Percentiles rank a stretch among this genome's conserved stretches.
Conservation (phyloP, 2,797 vertebrate species). For the Decapterus maruadsi region DNA sequence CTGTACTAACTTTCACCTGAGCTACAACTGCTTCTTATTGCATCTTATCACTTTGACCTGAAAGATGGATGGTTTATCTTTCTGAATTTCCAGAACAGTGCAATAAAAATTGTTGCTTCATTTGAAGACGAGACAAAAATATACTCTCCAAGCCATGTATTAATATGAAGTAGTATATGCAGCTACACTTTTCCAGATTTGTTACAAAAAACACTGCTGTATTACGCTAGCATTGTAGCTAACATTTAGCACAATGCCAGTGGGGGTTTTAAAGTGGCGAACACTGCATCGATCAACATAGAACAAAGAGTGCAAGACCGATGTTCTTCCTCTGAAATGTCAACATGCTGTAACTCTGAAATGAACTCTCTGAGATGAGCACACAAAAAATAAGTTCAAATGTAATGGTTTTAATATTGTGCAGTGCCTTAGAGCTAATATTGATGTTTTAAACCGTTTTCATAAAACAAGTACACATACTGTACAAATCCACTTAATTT, state of each 20-base stretch:
- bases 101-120: not conserved
- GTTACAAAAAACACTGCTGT: not conserved
- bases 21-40: not conserved
- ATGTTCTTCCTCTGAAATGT: not conserved
- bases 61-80: not conserved
- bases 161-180: not conserved
- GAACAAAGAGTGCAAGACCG: not conserved
- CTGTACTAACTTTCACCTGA: not conserved
- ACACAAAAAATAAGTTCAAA: constrained; percentile 15
- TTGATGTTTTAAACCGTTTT: constrained; percentile 25
- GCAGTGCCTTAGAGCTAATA: not conserved
- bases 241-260: not conserved
- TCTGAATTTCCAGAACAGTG: not conserved
- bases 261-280: not conserved
- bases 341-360: not conserved
- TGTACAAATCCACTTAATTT: constrained; percentile 37
- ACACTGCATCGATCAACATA: not conserved
- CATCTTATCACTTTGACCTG: too few relatives aligned
- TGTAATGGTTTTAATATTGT: constrained; percentile 12
- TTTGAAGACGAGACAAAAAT: not conserved
- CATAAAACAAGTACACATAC: constrained; percentile 32
- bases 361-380: constrained; percentile 21
- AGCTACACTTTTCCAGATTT: not conserved
- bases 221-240: not conserved
- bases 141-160: not conserved